These are phyloP conservation scores for Pogonophryne albipinna DNA, from an alignment of 2,797 vertebrate species.

Conservation along the genomic window DNA sequence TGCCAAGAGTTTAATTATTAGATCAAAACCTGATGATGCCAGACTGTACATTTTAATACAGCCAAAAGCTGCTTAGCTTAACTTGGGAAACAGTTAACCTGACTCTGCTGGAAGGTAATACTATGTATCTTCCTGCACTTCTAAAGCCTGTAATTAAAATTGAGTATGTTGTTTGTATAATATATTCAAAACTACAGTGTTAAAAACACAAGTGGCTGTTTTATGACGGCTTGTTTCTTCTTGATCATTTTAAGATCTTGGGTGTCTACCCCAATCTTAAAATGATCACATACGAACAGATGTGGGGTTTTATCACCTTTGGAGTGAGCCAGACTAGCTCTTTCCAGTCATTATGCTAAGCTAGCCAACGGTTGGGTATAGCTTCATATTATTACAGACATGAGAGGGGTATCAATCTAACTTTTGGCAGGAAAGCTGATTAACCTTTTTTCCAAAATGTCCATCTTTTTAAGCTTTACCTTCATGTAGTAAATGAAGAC, in stretches of 20 bases:
- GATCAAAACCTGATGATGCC: not conserved
- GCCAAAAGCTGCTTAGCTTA: not conserved
- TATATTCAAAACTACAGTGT: not conserved
- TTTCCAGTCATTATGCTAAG: slow-evolving; percentile 9
- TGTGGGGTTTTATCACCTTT: too few species aligned
- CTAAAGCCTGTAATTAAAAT: not conserved
- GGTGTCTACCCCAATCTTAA: too few species aligned
- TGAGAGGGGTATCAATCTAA: not conserved
- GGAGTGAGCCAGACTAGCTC: not conserved
- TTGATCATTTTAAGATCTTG: too few species aligned
- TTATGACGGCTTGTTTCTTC: not conserved
- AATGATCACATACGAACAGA: too few species aligned
- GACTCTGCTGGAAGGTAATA: not conserved
- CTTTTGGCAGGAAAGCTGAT: not conserved
- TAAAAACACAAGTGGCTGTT: not conserved
- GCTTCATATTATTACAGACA: not conserved
- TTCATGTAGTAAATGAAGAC: slow-evolving; percentile 92
- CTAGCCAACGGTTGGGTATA: not conserved
- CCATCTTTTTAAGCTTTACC: slow-evolving; percentile 75
- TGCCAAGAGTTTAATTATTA: not conserved
- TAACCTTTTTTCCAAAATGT: not conserved
- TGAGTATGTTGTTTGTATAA: not conserved
- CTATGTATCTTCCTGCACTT: not conserved
- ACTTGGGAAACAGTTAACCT: not conserved
- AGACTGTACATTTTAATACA: not conserved